Evolutionary conservation across 1,140 invertebrate genomes (phyloP), one percentile per base, ranked within the genome.

Genomic region (Orchestia grillus): DNA sequence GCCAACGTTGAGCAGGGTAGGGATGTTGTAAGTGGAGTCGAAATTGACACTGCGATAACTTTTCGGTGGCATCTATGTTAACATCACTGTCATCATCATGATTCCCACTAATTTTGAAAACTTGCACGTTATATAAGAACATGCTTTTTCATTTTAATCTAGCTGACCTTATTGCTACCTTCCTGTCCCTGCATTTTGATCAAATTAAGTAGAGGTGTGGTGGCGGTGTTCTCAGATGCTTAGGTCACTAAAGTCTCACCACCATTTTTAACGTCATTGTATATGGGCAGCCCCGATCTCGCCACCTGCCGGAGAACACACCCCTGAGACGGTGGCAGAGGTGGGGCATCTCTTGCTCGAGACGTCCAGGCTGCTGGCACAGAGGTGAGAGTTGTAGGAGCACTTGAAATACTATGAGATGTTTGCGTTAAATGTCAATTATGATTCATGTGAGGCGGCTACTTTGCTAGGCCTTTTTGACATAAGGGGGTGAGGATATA

Each of bases 331-430:
- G 43, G 23, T 96, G 0, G 96, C 47, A 15, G 62, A 88, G 0
- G 95, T 96, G 3, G 96, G 96, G 6, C 96, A 96, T 45, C 45
- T 96, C 0, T 44, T 96, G 23, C 91, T 96, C 40, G 96, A 96
- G 62, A 95, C 96, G 11, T 96, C 96, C 19, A 77, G 57, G 41
- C 96, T 96, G 77, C 57, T 96, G 47, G 96, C 96, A 40, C 88
- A 53, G 4, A 95, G 96, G 96, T 96, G 57, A 41, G 96, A 92
- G 23, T 53, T 53, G 47, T 53, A 53, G 47, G 19, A 53, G 47
- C 47, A 53, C n/a, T n/a, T n/a, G n/a, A n/a, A n/a, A n/a, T n/a
- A n/a, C n/a, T n/a, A n/a, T n/a, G n/a, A n/a, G n/a, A n/a, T n/a
- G n/a, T n/a, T n/a, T n/a, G n/a, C n/a, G n/a, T n/a, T n/a, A n/a